Conservation (phyloP, 2,888 invertebrate species). For the Seira ritae region DNA sequence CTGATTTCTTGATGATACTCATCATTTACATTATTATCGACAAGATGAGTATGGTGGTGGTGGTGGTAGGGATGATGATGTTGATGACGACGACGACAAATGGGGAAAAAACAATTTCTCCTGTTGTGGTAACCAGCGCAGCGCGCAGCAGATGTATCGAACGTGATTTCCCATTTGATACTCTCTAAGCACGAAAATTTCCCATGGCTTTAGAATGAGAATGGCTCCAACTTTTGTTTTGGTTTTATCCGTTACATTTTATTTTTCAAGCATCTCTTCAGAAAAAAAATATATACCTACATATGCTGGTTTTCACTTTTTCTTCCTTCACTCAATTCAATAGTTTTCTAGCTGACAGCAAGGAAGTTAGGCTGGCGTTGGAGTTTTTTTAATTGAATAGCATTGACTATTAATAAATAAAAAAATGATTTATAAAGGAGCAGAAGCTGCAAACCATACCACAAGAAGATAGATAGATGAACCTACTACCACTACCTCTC, state of each 20-base stretch:
- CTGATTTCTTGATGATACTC: constrained; percentile 65
- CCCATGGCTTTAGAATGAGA: neutral
- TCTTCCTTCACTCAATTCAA: neutral
- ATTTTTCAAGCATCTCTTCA: constrained; percentile 10
- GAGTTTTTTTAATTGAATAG: constrained; percentile 61
- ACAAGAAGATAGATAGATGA: neutral
- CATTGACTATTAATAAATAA: constrained; percentile 40
- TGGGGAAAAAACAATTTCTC: constrained; percentile 47
- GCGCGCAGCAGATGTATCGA: constrained; percentile 23
- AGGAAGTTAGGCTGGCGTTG: constrained; percentile 57
- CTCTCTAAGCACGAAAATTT: constrained; percentile 31
- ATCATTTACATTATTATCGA: constrained; percentile 55
- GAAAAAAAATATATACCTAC: constrained; percentile 5
- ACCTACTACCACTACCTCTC: too few species aligned
- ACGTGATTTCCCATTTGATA: constrained; percentile 64
- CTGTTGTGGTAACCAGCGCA: constrained; percentile 30
- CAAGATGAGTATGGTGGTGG: too few species aligned
- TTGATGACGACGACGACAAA: constrained; percentile 30
- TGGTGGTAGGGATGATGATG: constrained; percentile 12
- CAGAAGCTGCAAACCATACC: neutral
- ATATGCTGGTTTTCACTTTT: constrained; percentile 9
- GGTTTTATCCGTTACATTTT: neutral
- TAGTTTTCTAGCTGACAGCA: constrained; percentile 26
- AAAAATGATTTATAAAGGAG: constrained; percentile 3
- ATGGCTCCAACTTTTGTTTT: constrained; percentile 3